A percentile compares a stretch with the other conserved stretches of the same genome.
Conservation (phyloP, 2,888 invertebrate genomes). For the Sceliomorpha sp. region DNA sequence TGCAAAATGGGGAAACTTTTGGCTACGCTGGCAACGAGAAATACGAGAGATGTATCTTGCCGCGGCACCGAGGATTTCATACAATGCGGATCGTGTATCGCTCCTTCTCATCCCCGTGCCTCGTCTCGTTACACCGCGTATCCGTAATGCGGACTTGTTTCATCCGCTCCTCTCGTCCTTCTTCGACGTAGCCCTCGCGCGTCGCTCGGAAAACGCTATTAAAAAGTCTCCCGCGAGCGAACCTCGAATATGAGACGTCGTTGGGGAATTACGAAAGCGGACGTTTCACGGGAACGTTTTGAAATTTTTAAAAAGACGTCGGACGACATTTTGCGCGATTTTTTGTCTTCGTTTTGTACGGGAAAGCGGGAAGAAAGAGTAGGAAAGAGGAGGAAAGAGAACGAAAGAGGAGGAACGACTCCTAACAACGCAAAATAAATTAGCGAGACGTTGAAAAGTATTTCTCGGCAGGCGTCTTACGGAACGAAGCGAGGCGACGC, state of each 20-base stretch:
- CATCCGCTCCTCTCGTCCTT: slow-evolving; percentile 14
- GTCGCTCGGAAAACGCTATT: slow-evolving; percentile 20
- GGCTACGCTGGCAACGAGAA: slow-evolving; percentile 31
- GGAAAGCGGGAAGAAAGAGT: too few relatives aligned
- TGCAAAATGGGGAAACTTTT: slow-evolving; percentile 70
- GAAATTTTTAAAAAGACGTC: too few relatives aligned
- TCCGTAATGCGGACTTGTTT: slow-evolving; percentile 36
- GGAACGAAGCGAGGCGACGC: too few relatives aligned
- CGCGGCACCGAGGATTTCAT: slow-evolving; percentile 33
- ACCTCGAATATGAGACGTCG: slow-evolving; percentile 16
- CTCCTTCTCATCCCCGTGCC: slow-evolving; percentile 14
- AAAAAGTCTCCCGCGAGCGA: slow-evolving; percentile 10
- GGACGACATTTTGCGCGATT: neutral
- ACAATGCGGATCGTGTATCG: slow-evolving; percentile 41
- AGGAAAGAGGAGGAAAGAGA: too few relatives aligned
- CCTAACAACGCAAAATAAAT: too few relatives aligned
- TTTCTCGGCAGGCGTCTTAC: too few relatives aligned
- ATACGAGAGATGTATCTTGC: slow-evolving; percentile 59
- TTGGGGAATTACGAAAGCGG: neutral
- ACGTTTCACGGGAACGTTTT: slow-evolving; percentile 1
- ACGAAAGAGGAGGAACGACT: too few relatives aligned
- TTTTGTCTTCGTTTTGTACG: too few relatives aligned
- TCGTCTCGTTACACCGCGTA: slow-evolving; percentile 36
- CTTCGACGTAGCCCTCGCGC: slow-evolving; percentile 1
- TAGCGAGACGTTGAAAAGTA: neutral